phyloP scores from a whole-genome alignment of 2,797 vertebrate species.

The Sorex maritimensis region DNA sequence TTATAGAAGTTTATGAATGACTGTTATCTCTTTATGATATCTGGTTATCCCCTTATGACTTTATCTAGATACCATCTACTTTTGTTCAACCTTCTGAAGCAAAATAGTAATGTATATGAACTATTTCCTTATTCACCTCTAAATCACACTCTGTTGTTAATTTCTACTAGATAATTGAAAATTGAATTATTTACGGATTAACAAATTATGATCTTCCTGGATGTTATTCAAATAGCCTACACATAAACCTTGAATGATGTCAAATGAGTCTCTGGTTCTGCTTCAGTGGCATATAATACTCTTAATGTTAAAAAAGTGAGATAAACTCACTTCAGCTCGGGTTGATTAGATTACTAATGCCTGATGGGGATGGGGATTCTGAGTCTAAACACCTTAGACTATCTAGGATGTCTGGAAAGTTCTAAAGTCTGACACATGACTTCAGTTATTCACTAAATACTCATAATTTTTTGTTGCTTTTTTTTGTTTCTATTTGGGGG shows the following conservation, averaged over 20 bases:
- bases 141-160: conserved; percentile 8
- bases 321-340: conserved; percentile 34
- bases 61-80: conserved; percentile 44
- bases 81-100: conserved; percentile 38
- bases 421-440: too few relatives aligned
- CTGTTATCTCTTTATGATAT: conserved; percentile 2
- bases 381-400: too few relatives aligned
- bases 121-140: conserved; percentile 46
- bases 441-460: too few relatives aligned
- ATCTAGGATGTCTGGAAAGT: too few relatives aligned
- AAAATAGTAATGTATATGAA: not conserved
- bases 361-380: too few relatives aligned
- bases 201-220: conserved; percentile 42
- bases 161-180: conserved; percentile 61
- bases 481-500: too few relatives aligned
- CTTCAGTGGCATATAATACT: conserved; percentile 12
- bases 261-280: conserved; percentile 1
- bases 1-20: conserved; percentile 37
- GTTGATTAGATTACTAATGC: not conserved
- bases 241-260: conserved; percentile 2
- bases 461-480: too few relatives aligned
- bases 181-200: not conserved
- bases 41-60: not conserved
- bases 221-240: conserved; percentile 3
- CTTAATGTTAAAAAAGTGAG: conserved; percentile 37